Evolutionary conservation across 2,113 vertebrate species (phyloP), one percentile per base, ranked within the genome.

Genomic region (Buteo buteo): DNA sequence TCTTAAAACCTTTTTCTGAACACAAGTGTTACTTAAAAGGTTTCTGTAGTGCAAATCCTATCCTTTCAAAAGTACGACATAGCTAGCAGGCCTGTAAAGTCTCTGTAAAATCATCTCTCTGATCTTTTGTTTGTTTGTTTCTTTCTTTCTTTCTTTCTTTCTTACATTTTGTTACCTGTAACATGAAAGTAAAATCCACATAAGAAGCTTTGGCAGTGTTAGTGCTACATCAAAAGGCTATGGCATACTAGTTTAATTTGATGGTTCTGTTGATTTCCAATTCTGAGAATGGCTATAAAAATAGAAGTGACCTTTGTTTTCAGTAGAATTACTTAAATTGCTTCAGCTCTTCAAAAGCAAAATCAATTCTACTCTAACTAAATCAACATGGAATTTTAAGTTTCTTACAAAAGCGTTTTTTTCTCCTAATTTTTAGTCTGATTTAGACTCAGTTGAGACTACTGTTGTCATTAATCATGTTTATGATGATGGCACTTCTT

Each of bases 341-440:
- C 16, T 49, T 84, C 64, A 82, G 31, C n/a, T 76, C 14, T 87
- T 91, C 42, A 74, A 84, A 96, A 93, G 38, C 13, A 94, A 86
- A 89, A 94, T 94, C 45, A 73, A 80, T 94, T 96, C 94, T 92
- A 40, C 9, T 92, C 18, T 76, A 82, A 93, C 54, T 93, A 88
- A 88, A 95, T 91, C 57, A 83, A 85, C 58, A 57, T 52, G 62
- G 42, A 79, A 94, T 90, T 95, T 62, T 82, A 76, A 61, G 7
- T n/a, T 85, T 94, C 67, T 91, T 69, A 36, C 25, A 74, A 49
- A 82, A 79, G 3, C 1, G 12, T 16, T 65, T 76, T 65, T 76
- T 66, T 42, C 49, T 82, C 15, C 15, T 72, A 52, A 12, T 38
- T 90, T 79, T 86, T 32, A 78, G 15, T 31, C 57, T 79, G 16